Percentiles rank a stretch among this genome's conserved stretches.
These are phyloP conservation scores for Eretmochelys imbricata DNA, from an alignment of 2,113 vertebrate genomes.

Conservation along the genomic window DNA sequence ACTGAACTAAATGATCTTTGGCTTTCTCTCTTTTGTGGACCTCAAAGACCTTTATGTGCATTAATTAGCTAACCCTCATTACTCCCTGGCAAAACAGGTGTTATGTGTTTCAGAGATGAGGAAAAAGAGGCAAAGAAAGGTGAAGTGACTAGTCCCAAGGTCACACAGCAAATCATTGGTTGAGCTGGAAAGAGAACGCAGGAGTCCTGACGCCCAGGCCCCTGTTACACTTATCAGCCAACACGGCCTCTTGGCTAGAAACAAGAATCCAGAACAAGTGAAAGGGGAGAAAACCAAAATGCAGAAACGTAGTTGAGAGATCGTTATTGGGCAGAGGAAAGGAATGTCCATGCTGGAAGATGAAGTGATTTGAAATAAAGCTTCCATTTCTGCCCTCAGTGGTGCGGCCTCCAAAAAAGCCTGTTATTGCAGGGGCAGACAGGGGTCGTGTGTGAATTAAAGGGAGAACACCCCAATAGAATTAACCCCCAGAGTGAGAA, in stretches of 20 bases:
- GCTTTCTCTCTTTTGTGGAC: background rate
- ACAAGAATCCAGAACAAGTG: rapidly evolving
- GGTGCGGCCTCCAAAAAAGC: background rate
- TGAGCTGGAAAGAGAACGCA: background rate
- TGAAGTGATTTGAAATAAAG: background rate
- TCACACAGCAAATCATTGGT: background rate
- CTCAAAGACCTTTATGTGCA: background rate
- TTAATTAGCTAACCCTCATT: background rate
- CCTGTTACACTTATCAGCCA: background rate
- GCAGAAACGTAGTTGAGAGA: background rate
- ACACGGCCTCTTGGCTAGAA: rapidly evolving
- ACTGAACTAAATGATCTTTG: background rate
- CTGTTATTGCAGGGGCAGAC: rapidly evolving
- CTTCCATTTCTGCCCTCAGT: background rate
- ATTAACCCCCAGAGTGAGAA: rapidly evolving
- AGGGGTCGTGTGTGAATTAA: background rate
- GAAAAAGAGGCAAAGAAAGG: background rate
- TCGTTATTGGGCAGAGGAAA: background rate
- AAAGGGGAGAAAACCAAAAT: background rate
- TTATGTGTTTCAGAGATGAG: background rate
- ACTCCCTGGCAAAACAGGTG: background rate
- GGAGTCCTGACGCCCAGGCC: background rate
- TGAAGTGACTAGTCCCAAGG: rapidly evolving
- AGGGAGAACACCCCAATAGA: background rate
- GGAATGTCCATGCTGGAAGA: background rate